phyloP scores from a whole-genome alignment of 2,797 vertebrate genomes.

The Ptychobarbus kaznakovi region DNA sequence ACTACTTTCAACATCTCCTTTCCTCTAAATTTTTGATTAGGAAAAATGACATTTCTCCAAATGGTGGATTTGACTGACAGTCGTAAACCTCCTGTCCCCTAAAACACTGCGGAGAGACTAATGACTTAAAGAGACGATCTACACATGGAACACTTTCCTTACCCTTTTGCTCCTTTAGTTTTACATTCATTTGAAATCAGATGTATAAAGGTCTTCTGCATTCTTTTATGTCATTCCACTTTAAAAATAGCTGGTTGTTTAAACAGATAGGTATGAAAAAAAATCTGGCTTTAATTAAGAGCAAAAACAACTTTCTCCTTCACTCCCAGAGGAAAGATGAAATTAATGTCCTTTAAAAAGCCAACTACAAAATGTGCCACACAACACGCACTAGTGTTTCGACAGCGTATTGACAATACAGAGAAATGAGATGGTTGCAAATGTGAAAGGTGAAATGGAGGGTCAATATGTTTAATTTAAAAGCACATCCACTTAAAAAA shows the following conservation, averaged over 20 bases:
- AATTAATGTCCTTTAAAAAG: slow-evolving; percentile 33
- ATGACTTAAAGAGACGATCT: slow-evolving; percentile 37
- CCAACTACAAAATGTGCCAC: neutral
- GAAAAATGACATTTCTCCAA: slow-evolving; percentile 66
- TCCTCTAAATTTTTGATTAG: slow-evolving; percentile 62
- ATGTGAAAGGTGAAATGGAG: slow-evolving; percentile 19
- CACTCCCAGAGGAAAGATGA: neutral
- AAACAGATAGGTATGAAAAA: slow-evolving; percentile 17
- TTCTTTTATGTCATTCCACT: neutral
- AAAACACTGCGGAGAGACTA: slow-evolving; percentile 56
- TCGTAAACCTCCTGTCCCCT: slow-evolving; percentile 58
- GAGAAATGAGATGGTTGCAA: slow-evolving; percentile 3
- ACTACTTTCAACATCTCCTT: slow-evolving; percentile 32
- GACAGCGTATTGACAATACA: neutral
- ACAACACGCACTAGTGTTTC: neutral
- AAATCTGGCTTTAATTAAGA: slow-evolving; percentile 12
- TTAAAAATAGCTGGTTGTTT: slow-evolving; percentile 12
- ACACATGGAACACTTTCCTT: neutral
- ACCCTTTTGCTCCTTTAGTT: slow-evolving; percentile 13
- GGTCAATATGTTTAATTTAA: slow-evolving; percentile 30
- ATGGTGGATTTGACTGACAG: slow-evolving; percentile 68
- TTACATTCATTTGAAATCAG: neutral
- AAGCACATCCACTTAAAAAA: slow-evolving; percentile 3
- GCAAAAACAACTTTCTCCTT: slow-evolving; percentile 14
- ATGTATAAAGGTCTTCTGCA: neutral